A percentile compares a stretch with the other conserved stretches of the same genome.
Conservation (phyloP, 2,797 vertebrate genomes). For the Neosalanx taihuensis region DNA sequence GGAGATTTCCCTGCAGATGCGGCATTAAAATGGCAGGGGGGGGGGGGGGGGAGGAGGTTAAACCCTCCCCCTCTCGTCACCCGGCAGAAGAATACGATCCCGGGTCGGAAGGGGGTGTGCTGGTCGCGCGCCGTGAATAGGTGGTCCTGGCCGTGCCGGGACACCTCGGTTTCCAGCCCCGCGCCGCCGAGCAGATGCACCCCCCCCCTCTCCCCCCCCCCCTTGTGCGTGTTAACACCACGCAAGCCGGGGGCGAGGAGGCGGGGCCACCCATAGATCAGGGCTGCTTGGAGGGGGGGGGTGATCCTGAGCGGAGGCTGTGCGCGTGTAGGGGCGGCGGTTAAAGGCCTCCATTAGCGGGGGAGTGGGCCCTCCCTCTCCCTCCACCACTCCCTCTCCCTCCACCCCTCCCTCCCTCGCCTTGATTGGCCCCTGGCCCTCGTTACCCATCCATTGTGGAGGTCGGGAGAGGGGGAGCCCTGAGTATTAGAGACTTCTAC, state of each 20-base stretch:
- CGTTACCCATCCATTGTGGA: constrained; percentile 76
- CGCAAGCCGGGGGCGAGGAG: too few relatives aligned
- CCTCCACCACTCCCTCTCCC: too few relatives aligned
- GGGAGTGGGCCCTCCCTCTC: constrained; percentile 60
- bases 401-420: constrained; percentile 47
- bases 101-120: too few relatives aligned
- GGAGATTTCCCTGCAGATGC: constrained; percentile 61
- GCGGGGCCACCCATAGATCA: constrained; percentile 65
- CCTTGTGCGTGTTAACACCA: background rate
- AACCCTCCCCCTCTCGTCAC: background rate
- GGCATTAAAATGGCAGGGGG: constrained; percentile 60
- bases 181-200: background rate
- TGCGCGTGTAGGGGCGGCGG: constrained; percentile 64
- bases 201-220: too few relatives aligned
- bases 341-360: constrained; percentile 70
- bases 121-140: background rate
- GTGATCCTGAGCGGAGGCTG: constrained; percentile 71
- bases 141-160: background rate
- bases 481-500: constrained; percentile 77
- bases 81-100: background rate
- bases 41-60: too few relatives aligned
- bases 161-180: background rate
- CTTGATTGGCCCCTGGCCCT: constrained; percentile 66
- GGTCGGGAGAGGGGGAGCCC: constrained; percentile 70
- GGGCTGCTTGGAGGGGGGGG: constrained; percentile 64